These are phyloP conservation scores for Rhodophaea formosa DNA, from an alignment of 2,888 invertebrate species.

Conservation along the genomic window DNA sequence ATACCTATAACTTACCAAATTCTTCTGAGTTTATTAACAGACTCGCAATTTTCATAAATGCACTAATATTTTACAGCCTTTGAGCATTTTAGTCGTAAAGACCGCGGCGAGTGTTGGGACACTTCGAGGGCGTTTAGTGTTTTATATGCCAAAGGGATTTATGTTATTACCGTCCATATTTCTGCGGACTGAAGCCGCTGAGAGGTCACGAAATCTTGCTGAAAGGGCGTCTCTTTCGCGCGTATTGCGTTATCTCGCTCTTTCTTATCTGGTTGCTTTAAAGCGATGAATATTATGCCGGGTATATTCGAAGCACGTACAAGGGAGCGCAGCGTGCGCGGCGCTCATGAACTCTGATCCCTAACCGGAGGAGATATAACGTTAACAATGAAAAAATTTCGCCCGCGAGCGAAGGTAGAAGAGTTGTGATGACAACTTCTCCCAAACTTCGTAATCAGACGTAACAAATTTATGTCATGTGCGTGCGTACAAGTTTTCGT, in stretches of 20 bases:
- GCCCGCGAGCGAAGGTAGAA: constrained; percentile 61
- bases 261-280: constrained; percentile 60
- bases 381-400: constrained; percentile 73
- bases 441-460: constrained; percentile 76
- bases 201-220: constrained; percentile 80
- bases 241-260: constrained; percentile 53
- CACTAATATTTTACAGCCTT: constrained; percentile 51
- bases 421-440: constrained; percentile 76
- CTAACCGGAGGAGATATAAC: constrained; percentile 69
- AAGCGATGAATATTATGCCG: constrained; percentile 76
- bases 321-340: constrained; percentile 57
- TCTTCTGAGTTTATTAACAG: constrained; percentile 41
- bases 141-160: constrained; percentile 82
- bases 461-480: constrained; percentile 74
- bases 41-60: constrained; percentile 57
- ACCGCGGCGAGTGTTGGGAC: constrained; percentile 54
- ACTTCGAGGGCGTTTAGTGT: constrained; percentile 79
- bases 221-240: constrained; percentile 50
- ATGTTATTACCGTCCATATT: constrained; percentile 82
- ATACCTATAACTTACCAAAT: constrained; percentile 16
- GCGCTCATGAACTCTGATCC: constrained; percentile 77
- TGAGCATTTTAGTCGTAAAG: constrained; percentile 58
- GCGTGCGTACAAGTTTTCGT: constrained; percentile 51
- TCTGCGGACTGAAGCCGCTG: constrained; percentile 77
- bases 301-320: constrained; percentile 76